phyloP scores from a whole-genome alignment of 2,113 vertebrate species.

The Lethenteron camtschaticum region DNA sequence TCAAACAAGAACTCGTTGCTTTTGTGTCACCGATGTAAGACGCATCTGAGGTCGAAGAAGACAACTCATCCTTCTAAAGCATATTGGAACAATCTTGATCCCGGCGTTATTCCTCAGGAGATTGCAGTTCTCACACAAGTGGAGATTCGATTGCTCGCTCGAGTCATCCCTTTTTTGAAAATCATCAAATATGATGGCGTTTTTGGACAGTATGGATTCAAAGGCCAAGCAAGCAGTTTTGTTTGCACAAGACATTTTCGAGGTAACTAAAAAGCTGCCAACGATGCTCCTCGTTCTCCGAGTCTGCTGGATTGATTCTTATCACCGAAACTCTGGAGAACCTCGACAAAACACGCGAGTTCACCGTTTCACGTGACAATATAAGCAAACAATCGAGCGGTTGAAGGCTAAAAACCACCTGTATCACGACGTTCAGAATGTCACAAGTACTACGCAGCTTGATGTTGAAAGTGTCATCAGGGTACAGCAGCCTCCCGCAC shows the following conservation, averaged over 20 bases:
- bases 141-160: background rate
- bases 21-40: too few species aligned
- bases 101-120: background rate
- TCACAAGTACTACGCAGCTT: background rate
- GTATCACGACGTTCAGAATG: background rate
- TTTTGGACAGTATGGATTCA: background rate
- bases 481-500: background rate
- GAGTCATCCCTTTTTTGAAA: background rate
- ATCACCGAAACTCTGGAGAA: background rate
- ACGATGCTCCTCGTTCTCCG: background rate
- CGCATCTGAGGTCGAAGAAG: too few species aligned
- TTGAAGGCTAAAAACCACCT: background rate
- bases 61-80: too few species aligned
- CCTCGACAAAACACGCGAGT: background rate
- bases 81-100: background rate
- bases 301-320: background rate
- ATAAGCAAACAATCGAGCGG: background rate
- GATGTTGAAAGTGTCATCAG: background rate
- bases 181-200: background rate
- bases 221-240: constrained; percentile 1
- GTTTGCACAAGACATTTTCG: constrained; percentile 1
- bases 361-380: background rate
- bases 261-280: background rate
- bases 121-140: background rate
- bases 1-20: too few species aligned